A percentile compares a stretch with the other conserved stretches of the same genome.
Evolutionary conservation across 2,113 vertebrate species (phyloP).

Genomic region (Athene cunicularia): DNA sequence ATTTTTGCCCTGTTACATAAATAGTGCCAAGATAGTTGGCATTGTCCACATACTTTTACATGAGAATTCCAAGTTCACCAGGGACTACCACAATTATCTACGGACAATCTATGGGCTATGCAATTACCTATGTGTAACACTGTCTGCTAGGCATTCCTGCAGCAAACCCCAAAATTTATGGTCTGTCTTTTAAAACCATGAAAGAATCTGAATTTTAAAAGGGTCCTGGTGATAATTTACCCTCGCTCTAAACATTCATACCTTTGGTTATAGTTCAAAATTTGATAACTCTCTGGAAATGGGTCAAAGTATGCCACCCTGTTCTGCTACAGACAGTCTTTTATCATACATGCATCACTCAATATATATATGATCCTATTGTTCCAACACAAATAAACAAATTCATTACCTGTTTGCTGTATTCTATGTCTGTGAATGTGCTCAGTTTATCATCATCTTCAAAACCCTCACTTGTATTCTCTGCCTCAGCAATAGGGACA

Average conservation of each 20-base stretch:
- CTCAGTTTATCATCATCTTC: slow-evolving; percentile 73
- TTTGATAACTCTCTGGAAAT: neutral
- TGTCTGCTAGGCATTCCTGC: neutral
- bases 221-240: neutral
- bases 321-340: neutral
- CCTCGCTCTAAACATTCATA: neutral
- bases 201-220: neutral
- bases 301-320: neutral
- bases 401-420: slow-evolving; percentile 63
- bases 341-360: neutral
- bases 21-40: neutral
- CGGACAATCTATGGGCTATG: neutral
- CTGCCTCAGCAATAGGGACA: slow-evolving; percentile 91
- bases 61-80: neutral
- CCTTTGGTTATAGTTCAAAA: neutral
- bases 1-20: neutral
- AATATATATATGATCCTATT: neutral
- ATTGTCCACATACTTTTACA: neutral
- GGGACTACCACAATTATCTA: neutral
- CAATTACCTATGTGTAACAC: neutral
- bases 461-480: slow-evolving; percentile 87
- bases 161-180: neutral
- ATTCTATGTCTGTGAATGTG: slow-evolving; percentile 37
- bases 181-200: neutral
- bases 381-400: neutral